Evolutionary conservation across 1,140 invertebrate species (phyloP).

Genomic region (Grapholita molesta): DNA sequence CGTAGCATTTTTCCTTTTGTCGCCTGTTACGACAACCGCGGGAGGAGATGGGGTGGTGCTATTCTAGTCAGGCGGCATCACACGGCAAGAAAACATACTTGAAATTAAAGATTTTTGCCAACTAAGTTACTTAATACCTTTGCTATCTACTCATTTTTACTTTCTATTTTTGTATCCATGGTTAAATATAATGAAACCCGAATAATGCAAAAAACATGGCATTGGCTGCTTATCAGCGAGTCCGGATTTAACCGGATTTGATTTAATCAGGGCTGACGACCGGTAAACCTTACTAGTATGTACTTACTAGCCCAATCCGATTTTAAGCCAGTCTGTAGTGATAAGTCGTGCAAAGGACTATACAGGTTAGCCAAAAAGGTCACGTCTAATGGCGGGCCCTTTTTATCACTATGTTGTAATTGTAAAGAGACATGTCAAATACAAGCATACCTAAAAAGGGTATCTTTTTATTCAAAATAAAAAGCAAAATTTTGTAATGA

Average conservation of each 20-base stretch:
- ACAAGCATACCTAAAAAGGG: not conserved
- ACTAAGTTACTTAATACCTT: too few relatives aligned
- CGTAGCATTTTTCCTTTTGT: too few relatives aligned
- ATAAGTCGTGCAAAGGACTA: not conserved
- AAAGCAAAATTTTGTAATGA: not conserved
- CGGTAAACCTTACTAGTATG: conserved; percentile 2
- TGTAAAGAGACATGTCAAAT: not conserved
- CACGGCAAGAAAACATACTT: too few relatives aligned
- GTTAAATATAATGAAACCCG: not conserved
- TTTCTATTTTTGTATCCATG: too few relatives aligned
- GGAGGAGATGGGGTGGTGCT: too few relatives aligned
- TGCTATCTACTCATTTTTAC: too few relatives aligned
- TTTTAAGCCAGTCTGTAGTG: not conserved
- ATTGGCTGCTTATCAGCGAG: not conserved
- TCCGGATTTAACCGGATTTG: not conserved
- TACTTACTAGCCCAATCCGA: not conserved
- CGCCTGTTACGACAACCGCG: too few relatives aligned
- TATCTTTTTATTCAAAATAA: not conserved
- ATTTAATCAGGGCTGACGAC: not conserved
- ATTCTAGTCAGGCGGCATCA: too few relatives aligned
- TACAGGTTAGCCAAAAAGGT: not conserved
- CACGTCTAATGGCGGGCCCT: not conserved
- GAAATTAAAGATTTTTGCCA: too few relatives aligned
- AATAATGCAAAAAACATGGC: not conserved
- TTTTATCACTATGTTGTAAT: not conserved